Evolutionary conservation across 2,888 invertebrate genomes (phyloP).

Genomic region (Limnephilus marmoratus): DNA sequence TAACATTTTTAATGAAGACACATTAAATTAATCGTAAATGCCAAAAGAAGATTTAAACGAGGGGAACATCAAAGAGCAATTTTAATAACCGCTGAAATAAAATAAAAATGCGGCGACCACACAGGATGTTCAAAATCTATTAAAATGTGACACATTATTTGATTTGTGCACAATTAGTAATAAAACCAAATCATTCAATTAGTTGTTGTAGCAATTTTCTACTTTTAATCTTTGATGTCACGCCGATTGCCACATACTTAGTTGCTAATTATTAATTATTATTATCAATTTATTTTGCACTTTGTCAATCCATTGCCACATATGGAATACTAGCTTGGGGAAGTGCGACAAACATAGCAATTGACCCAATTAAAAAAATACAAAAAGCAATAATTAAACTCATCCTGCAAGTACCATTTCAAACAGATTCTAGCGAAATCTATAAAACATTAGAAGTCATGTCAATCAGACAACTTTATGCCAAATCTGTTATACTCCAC

Average conservation of each 20-base stretch:
- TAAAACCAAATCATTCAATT: neutral
- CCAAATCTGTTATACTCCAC: no score
- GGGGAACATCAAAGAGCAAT: slow-evolving; percentile 15
- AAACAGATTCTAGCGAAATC: no score
- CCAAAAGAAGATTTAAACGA: slow-evolving; percentile 18
- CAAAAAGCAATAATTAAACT: no score
- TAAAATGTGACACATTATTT: neutral
- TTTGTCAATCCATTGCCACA: no score
- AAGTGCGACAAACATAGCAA: no score
- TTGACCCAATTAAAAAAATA: no score
- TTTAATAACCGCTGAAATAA: neutral
- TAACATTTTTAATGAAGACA: slow-evolving; percentile 13
- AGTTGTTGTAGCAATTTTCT: neutral
- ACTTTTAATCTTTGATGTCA: neutral
- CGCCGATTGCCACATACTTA: neutral
- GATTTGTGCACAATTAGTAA: neutral
- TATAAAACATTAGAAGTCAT: no score
- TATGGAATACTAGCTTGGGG: no score
- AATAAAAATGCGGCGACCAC: neutral
- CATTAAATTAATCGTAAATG: slow-evolving; percentile 31
- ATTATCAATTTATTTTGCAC: no score
- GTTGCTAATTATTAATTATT: neutral
- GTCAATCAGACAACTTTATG: no score
- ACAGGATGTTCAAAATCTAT: neutral
- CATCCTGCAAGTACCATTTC: no score